Conservation (phyloP, 2,888 invertebrate species). For the Lamellibrachia satsuma region DNA sequence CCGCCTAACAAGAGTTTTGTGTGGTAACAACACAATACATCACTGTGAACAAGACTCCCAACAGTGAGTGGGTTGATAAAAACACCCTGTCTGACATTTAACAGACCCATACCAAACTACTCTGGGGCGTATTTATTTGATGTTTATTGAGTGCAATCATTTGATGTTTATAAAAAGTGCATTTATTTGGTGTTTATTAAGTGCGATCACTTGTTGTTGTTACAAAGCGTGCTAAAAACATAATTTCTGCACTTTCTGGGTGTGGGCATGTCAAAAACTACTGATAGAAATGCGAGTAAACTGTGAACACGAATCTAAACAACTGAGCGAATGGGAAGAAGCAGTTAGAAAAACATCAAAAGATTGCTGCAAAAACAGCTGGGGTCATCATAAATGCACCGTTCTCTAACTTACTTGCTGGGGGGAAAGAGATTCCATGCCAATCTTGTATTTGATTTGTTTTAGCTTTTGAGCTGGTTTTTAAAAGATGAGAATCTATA, state of each 20-base stretch:
- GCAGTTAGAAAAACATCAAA: neutral
- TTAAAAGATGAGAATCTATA: no score
- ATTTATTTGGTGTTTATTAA: neutral
- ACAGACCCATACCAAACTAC: neutral
- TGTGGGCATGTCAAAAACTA: neutral
- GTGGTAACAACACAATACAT: neutral
- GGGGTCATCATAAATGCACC: neutral
- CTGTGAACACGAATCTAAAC: neutral
- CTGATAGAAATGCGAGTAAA: neutral
- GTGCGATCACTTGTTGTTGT: neutral
- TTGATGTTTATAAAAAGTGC: neutral
- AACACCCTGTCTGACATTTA: neutral
- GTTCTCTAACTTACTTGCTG: neutral
- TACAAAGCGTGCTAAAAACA: neutral
- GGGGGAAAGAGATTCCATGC: no score
- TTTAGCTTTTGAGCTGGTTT: no score
- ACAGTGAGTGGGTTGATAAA: neutral
- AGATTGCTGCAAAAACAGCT: neutral
- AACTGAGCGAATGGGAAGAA: neutral
- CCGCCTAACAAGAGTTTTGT: neutral
- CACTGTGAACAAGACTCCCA: neutral
- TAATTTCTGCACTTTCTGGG: neutral
- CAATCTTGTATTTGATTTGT: no score
- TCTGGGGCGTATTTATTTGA: neutral
- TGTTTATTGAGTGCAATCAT: neutral